phyloP scores from a whole-genome alignment of 2,113 vertebrate species.

The Bos taurus region ARS-UCD2.0 NC_037334.1:108390001-108390500 shows the following conservation, averaged over 20 bases:
- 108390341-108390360: not conserved
- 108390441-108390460: no score
- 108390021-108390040: accelerated
- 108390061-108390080: not conserved
- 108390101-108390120: not conserved
- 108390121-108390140: not conserved
- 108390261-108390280: not conserved
- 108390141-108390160: not conserved
- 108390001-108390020: accelerated
- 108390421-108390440: not conserved
- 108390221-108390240: not conserved
- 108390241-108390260: not conserved
- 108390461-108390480: not conserved
- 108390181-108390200: not conserved
- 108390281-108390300: not conserved
- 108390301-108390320: not conserved
- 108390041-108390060: not conserved
- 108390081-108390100: not conserved
- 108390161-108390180: not conserved
- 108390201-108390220: not conserved
- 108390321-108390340: not conserved
- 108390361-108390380: not conserved
- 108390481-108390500: not conserved
- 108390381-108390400: not conserved
- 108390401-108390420: not conserved